Evolutionary conservation across 2,888 invertebrate genomes (phyloP), one percentile per base, ranked within the genome.

Genomic region (Drosophila niveifrons): DNA sequence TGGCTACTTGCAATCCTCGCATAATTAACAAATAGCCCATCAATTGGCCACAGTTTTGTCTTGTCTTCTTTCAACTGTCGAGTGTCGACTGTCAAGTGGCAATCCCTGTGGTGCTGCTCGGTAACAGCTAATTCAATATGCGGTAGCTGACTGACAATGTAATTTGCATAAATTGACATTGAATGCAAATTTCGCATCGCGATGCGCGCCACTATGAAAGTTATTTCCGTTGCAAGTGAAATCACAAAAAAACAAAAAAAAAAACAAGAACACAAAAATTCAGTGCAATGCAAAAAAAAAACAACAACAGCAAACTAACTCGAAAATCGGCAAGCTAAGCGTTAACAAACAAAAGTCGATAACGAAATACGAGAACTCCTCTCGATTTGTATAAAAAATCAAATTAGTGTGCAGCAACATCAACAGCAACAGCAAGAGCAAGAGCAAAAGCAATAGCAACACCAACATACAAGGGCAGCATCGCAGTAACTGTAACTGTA

Each of bases 121-220:
- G 28, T 23, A 15, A 23, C 56, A 34, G 78, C 55, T 77, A 77
- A 78, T 80, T 71, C 67, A 72, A 78, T 78, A 66, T 66, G 68
- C 77, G 64, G 59, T 72, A 36, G 63, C 61, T 65, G 64, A 53
- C 68, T 64, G 82, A 67, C 70, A 86, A 84, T 88, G 75, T 69
- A 78, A 90, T 91, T 90, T 91, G 81, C 91, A 90, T 90, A 90
- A 91, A 90, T 90, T 89, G 90, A 77, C 87, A 85, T 85, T 88
- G 82, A 86, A 91, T 90, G 90, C 85, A 90, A 90, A 91, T 91
- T 80, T 74, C 50, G 48, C 67, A 75, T 65, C 65, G 66, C 63
- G 47, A 18, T 70, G 66, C 80, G 78, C 80, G 78, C 71, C 73
- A 34, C 74, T 69, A 67, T 78, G 81, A 77, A 72, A 80, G 78